Percentiles rank a stretch among this genome's conserved stretches.
Evolutionary conservation across 2,113 vertebrate genomes (phyloP).

Genomic region (Bujurquina vittata): DNA sequence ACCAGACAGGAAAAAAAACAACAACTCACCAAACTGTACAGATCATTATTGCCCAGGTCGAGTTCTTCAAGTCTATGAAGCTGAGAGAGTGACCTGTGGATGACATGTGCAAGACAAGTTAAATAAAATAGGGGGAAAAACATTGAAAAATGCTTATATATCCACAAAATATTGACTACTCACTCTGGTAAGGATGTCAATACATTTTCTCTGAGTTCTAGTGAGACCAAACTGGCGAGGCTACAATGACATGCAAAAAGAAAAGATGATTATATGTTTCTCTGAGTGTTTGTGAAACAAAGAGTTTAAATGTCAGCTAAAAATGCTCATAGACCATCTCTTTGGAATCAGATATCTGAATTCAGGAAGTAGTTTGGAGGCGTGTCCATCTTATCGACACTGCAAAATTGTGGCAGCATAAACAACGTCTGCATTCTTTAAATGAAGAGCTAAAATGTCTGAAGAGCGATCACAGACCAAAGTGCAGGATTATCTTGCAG

Average conservation of each 20-base stretch:
- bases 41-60: slow-evolving; percentile 98
- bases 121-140: neutral
- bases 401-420: slow-evolving; percentile 47
- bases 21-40: slow-evolving; percentile 91
- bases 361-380: slow-evolving; percentile 68
- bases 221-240: slow-evolving; percentile 93
- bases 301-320: neutral
- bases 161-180: slow-evolving; percentile 72
- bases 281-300: neutral
- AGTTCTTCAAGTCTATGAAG: slow-evolving; percentile 95
- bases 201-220: slow-evolving; percentile 97
- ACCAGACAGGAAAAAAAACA: neutral
- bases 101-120: slow-evolving; percentile 40
- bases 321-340: neutral
- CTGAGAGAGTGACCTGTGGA: slow-evolving; percentile 89
- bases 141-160: neutral
- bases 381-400: slow-evolving; percentile 63
- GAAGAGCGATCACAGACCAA: slow-evolving; percentile 17
- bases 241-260: slow-evolving; percentile 76
- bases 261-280: slow-evolving; percentile 12
- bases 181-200: slow-evolving; percentile 97
- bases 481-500: slow-evolving; percentile 26
- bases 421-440: slow-evolving; percentile 55
- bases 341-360: slow-evolving; percentile 52
- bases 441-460: slow-evolving; percentile 38